A percentile compares a stretch with the other conserved stretches of the same genome.
phyloP scores from a whole-genome alignment of 2,888 invertebrate species.

The Cheilosia vulpina region DNA sequence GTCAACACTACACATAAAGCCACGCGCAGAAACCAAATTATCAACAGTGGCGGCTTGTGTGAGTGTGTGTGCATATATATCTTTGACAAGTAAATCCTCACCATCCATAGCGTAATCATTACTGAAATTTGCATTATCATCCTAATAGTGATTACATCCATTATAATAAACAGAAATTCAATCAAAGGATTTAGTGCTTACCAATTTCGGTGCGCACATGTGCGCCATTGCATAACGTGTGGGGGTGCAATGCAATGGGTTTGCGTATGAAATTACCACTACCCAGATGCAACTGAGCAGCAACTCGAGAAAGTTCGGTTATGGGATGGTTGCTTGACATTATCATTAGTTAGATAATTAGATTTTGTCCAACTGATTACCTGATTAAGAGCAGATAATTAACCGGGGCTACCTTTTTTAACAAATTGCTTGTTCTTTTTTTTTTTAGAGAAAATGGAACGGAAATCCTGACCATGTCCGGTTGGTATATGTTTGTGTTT shows the following conservation, averaged over 20 bases:
- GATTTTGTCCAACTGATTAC: constrained; percentile 19
- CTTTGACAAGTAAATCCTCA: constrained; percentile 12
- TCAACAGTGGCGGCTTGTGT: background rate
- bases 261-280: too few relatives aligned
- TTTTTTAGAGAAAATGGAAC: background rate
- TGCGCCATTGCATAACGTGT: constrained; percentile 14
- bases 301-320: background rate
- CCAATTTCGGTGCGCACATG: constrained; percentile 17
- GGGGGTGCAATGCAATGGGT: background rate
- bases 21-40: background rate
- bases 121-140: constrained; percentile 36
- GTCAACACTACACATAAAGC: background rate
- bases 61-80: background rate
- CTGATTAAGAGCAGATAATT: constrained; percentile 23
- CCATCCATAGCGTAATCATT: constrained; percentile 22
- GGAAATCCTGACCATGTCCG: constrained; percentile 25
- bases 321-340: background rate
- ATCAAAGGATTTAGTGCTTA: constrained; percentile 27
- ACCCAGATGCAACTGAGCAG: constrained; percentile 7
- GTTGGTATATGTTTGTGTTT: constrained; percentile 12
- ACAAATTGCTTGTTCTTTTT: constrained; percentile 5
- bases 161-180: constrained; percentile 58
- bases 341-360: constrained; percentile 33
- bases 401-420: background rate
- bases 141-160: constrained; percentile 42